Conservation (phyloP, 2,888 invertebrate genomes). For the Sarcophaga subvicina region DNA sequence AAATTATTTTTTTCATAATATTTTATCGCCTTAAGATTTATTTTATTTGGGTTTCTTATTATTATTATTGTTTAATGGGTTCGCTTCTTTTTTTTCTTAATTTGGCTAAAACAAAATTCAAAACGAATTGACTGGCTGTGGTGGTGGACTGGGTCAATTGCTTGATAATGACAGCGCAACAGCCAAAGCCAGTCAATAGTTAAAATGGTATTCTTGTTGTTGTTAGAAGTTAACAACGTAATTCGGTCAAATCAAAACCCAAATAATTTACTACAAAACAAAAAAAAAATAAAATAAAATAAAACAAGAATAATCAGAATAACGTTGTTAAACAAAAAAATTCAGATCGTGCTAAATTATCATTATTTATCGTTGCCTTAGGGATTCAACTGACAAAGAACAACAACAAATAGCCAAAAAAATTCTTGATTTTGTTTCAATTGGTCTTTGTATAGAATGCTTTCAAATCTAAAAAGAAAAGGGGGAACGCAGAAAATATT, state of each 20-base stretch:
- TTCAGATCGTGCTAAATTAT: conserved; percentile 67
- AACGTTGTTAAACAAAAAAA: conserved; percentile 11
- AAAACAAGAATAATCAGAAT: conserved; percentile 43
- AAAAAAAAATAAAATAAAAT: background rate
- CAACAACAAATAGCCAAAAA: conserved; percentile 36
- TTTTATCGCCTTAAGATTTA: background rate
- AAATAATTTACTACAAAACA: conserved; percentile 4
- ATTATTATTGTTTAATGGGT: background rate
- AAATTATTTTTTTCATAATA: background rate
- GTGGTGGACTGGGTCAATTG: conserved; percentile 63
- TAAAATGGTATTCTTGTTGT: conserved; percentile 34
- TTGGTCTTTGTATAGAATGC: conserved; percentile 9
- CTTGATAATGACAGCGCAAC: conserved; percentile 54
- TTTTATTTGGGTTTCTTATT: background rate
- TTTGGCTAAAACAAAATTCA: background rate
- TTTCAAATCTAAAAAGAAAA: conserved; percentile 10
- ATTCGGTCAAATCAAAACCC: conserved; percentile 2
- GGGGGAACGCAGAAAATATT: background rate
- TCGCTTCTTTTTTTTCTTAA: background rate
- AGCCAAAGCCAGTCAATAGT: conserved; percentile 44
- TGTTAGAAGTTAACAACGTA: conserved; percentile 18
- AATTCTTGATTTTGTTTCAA: conserved; percentile 2
- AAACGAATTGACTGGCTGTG: conserved; percentile 30
- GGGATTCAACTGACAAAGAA: conserved; percentile 54
- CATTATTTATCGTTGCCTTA: conserved; percentile 65